These are phyloP conservation scores for Cyphomyrmex costatus DNA, from an alignment of 1,140 invertebrate genomes.

Conservation along the genomic window DNA sequence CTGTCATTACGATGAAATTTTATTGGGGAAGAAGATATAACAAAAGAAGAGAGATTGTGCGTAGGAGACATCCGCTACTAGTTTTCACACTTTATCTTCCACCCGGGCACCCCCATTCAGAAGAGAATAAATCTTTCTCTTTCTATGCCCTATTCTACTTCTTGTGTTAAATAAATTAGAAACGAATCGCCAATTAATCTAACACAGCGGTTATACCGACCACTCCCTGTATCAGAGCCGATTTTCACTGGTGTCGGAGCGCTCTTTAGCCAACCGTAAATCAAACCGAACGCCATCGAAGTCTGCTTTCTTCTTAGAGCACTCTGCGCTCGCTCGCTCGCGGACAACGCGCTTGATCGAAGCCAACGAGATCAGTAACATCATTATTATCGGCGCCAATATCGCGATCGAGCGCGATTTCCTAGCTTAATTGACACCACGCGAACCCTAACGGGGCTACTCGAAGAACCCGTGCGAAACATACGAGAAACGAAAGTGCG, in stretches of 20 bases:
- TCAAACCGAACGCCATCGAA: conserved; percentile 51
- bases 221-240: conserved; percentile 48
- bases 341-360: conserved; percentile 44
- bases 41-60: conserved; percentile 45
- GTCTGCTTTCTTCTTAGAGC: conserved; percentile 45
- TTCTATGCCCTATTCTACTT: neutral
- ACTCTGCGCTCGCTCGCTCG: conserved; percentile 35
- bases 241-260: conserved; percentile 44
- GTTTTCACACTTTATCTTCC: neutral
- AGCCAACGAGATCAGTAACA: conserved; percentile 53
- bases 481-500: conserved; percentile 21
- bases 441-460: conserved; percentile 8
- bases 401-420: conserved; percentile 49
- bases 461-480: conserved; percentile 41
- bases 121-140: conserved; percentile 9
- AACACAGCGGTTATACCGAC: conserved; percentile 19
- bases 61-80: conserved; percentile 29
- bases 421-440: conserved; percentile 54
- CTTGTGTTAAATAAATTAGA: conserved; percentile 44
- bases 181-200: conserved; percentile 59
- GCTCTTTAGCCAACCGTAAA: conserved; percentile 52
- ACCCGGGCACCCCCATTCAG: too few relatives aligned
- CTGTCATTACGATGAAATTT: conserved; percentile 58
- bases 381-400: conserved; percentile 59
- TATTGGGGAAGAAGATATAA: neutral